Conservation (phyloP, 2,797 vertebrate species). For the Morelia viridis region DNA sequence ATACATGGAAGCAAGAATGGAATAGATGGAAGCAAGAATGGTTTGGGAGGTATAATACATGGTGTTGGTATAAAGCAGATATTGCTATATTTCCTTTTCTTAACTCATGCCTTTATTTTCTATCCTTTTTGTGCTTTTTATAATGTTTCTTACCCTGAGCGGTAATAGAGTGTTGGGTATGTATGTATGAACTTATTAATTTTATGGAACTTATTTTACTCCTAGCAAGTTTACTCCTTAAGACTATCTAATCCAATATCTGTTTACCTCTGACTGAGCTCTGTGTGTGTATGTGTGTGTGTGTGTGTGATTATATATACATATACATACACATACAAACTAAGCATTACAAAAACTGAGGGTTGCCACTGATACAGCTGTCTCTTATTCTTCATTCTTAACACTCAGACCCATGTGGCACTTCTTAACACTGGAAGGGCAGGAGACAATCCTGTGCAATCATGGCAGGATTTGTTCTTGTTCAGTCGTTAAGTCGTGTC, state of each 20-base stretch:
- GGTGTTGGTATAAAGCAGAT: not conserved
- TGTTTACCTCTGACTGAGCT: not conserved
- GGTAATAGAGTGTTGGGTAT: not conserved
- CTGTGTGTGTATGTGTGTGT: not conserved
- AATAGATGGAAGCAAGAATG: not conserved
- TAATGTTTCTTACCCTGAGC: not conserved
- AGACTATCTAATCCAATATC: not conserved
- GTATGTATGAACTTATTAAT: not conserved
- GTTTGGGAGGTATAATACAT: not conserved
- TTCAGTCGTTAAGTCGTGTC: too few relatives aligned
- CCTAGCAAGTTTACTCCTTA: not conserved
- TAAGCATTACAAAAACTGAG: not conserved
- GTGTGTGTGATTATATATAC: too few relatives aligned
- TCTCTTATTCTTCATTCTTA: not conserved
- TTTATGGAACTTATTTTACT: not conserved
- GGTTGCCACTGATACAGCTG: not conserved
- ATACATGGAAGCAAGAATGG: not conserved
- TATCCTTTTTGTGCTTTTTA: not conserved
- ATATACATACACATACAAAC: not conserved
- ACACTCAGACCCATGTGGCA: not conserved
- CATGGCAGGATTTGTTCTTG: not conserved
- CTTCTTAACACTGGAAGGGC: not conserved
- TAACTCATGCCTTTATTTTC: not conserved
- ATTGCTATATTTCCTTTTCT: not conserved
- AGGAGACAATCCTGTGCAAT: not conserved